Base-by-base conservation (phyloP, 2,797 vertebrate species). In the Thunnus albacares region DNA sequence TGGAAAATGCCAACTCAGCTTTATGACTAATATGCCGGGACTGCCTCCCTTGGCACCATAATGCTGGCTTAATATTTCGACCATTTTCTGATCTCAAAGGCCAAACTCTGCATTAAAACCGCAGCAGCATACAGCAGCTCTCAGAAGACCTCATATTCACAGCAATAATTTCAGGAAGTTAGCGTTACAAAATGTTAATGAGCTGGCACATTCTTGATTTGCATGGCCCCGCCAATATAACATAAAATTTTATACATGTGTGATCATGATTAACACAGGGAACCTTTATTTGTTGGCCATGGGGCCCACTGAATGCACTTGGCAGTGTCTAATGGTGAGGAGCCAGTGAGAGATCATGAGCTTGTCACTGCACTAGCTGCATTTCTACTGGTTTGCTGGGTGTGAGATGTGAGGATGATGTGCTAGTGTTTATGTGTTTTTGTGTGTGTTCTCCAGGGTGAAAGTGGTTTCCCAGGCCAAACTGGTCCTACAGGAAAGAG, bases 401-500 rank as follows among this genome's bases (percentile, higher is more conserved):
- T 64, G 56, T 17, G 26, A 22, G 2, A 24, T 55, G 7, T 65
- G 41, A 77, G 28, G 11, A 65, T 0, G 0, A 62, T 68, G 28
- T 11, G 30, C 1, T 2, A 4, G 15, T 51, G 13, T 77, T 56
- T 58, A 33, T 0, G 5, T 61, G 62, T 60, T 47, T 71, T 35
- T 85, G 53, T 81, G 20, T 79, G 24, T 80, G 12, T 63, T 58
- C 20, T 77, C 89, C 92, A 99, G 98, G 98, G 98, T 55, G 97
- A 98, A 88, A 93, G 91, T 77, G 98, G 97, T 84, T 92, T 97
- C 63, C 91, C 89, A 15, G 97, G 98, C 22, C 96, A 97, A 92
- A 91, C 77, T 57, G 97, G 98, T 67, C 90, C 93, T 6, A 71
- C 93, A 13, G 98, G 98, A 70, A 97, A 96, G 85, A 95, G 96